These are phyloP conservation scores for Aleadryas rufinucha DNA, from an alignment of 2,113 vertebrate genomes.

Conservation along the genomic window DNA sequence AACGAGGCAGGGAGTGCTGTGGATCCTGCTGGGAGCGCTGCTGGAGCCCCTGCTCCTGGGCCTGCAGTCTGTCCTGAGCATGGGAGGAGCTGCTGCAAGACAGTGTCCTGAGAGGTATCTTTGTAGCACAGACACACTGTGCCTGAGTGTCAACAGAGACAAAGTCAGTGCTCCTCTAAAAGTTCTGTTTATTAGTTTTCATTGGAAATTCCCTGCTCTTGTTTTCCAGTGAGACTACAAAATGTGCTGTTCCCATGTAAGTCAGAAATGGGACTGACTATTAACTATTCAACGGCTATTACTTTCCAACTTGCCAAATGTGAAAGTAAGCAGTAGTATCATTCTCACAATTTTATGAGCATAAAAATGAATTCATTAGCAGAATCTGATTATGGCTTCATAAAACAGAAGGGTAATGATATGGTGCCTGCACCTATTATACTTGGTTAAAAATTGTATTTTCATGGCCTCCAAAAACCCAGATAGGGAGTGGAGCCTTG, in stretches of 20 bases:
- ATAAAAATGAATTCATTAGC: slow-evolving; percentile 45
- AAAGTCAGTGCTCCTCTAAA: not conserved
- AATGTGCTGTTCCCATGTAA: not conserved
- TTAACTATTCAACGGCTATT: not conserved
- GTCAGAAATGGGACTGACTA: not conserved
- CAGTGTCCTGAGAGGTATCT: not conserved
- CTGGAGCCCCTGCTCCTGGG: not conserved
- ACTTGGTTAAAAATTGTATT: slow-evolving; percentile 18
- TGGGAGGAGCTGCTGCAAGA: not conserved
- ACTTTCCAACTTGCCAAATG: slow-evolving; percentile 13
- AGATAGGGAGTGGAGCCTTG: not conserved
- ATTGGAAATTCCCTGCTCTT: not conserved
- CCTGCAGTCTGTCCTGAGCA: not conserved
- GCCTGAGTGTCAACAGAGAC: not conserved
- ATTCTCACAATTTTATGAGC: slow-evolving; percentile 18
- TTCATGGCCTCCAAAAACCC: not conserved
- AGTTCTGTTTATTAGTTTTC: not conserved
- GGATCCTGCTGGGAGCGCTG: not conserved
- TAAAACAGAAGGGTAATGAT: slow-evolving; percentile 47
- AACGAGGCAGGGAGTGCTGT: not conserved
- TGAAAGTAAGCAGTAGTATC: slow-evolving; percentile 1
- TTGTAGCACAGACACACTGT: not conserved
- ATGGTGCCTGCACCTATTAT: not conserved
- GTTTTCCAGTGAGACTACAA: not conserved
- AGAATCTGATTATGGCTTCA: slow-evolving; percentile 14